Evolutionary conservation across 1,140 invertebrate genomes (phyloP), one percentile per base, ranked within the genome.

Genomic region (Caenorhabditis tropicalis): DNA sequence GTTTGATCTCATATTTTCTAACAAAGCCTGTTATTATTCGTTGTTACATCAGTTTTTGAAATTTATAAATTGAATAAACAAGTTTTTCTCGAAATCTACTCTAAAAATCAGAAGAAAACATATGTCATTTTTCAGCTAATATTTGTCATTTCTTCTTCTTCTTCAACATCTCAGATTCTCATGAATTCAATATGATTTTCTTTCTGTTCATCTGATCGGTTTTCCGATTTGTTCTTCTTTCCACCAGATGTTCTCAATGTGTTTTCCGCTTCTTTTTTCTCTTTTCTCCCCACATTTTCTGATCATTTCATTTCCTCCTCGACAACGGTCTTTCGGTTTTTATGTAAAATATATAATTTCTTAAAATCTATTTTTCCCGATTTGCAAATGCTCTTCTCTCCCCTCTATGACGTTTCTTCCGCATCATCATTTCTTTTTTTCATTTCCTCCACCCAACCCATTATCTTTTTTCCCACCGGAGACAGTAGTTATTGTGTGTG

Each of bases 401-500:
- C 36, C 24, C 29, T 24, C 36, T 36, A 74, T 74, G 36, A 74
- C 65, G 65, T 31, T n/a, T 74, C 29, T 15, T 74, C 65, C 27
- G 6, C 36, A 19, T 39, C 31, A 58, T 65, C 58, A 36, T 36
- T 36, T 65, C 36, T 65, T 36, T 36, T 36, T 65, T 27, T 65
- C 58, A 65, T 65, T n/a, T 36, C 58, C 58, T 36, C 53, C 10
- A 65, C 58, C 58, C 58, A 65, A 27, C 29, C 29, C n/a, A 9
- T 10, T 36, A 36, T 24, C n/a, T 39, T 36, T 56, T 56, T 3
- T 9, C 21, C 53, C 15, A 51, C 15, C 15, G 29, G 58, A n/a
- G n/a, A 36, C 58, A 74, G 65, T 74, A 74, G 65, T 65, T 65
- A 65, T 65, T 65, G 58, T 74, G 65, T 43, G 33, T 21, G 43